Evolutionary conservation across 2,888 invertebrate species (phyloP).

Genomic region (Drosophila gaucha): DNA sequence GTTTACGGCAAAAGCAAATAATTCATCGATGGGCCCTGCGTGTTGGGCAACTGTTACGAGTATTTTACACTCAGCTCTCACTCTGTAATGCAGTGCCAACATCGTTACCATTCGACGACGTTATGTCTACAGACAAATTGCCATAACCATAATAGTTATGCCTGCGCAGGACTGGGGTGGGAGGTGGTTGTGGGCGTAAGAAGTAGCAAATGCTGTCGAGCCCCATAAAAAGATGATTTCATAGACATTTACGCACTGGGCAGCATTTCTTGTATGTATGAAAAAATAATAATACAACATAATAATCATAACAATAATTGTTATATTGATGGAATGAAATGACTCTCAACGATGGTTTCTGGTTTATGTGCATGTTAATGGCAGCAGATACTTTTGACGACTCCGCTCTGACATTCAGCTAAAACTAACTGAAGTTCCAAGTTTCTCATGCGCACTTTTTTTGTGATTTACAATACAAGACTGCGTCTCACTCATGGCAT

Average conservation of each 20-base stretch:
- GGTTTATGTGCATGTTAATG: slow-evolving; percentile 66
- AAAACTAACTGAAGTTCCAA: slow-evolving; percentile 26
- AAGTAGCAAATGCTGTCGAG: slow-evolving; percentile 43
- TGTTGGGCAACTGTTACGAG: slow-evolving; percentile 77
- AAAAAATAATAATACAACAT: slow-evolving; percentile 73
- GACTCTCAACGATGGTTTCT: slow-evolving; percentile 26
- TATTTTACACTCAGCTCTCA: slow-evolving; percentile 64
- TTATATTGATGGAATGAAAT: slow-evolving; percentile 60
- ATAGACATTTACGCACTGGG: slow-evolving; percentile 74
- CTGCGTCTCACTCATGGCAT: slow-evolving; percentile 22
- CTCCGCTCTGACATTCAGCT: slow-evolving; percentile 28
- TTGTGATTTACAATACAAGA: slow-evolving; percentile 48
- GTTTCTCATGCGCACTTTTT: slow-evolving; percentile 52
- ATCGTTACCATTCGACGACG: slow-evolving; percentile 47
- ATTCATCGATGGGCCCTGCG: slow-evolving; percentile 77
- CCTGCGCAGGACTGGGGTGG: background rate
- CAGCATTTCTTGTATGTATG: slow-evolving; percentile 38
- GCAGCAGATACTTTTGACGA: slow-evolving; percentile 39
- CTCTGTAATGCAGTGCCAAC: slow-evolving; percentile 45
- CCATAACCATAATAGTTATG: slow-evolving; percentile 80
- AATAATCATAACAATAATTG: slow-evolving; percentile 79
- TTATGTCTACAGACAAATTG: slow-evolving; percentile 82
- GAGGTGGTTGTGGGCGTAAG: slow-evolving; percentile 31
- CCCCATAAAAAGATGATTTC: slow-evolving; percentile 81
- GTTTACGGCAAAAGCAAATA: slow-evolving; percentile 57